Percentiles rank a stretch among this genome's conserved stretches.
These are phyloP conservation scores for Pseudolaguvia tuberculata DNA, from an alignment of 2,113 vertebrate species.

Conservation along the genomic window DNA sequence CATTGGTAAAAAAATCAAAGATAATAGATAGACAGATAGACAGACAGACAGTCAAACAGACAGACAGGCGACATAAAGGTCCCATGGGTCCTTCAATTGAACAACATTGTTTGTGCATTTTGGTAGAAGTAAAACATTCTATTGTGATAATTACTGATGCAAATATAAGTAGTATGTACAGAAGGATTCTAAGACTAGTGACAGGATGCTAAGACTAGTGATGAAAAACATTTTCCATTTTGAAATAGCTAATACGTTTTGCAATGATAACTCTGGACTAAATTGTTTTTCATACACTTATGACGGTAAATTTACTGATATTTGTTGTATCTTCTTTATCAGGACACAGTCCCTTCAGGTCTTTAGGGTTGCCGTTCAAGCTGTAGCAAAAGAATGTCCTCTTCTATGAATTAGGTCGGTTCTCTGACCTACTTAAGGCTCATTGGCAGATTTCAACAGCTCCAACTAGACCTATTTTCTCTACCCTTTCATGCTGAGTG, in stretches of 20 bases:
- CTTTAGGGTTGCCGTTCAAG: conserved; percentile 30
- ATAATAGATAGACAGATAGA: too few species aligned
- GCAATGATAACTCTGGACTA: too few species aligned
- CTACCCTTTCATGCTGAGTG: neutral
- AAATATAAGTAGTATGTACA: neutral
- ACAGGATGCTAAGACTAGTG: neutral
- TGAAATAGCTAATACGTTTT: neutral
- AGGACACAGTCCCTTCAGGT: conserved; percentile 30
- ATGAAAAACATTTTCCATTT: neutral
- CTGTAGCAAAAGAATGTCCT: conserved; percentile 30
- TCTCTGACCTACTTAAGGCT: conserved; percentile 54
- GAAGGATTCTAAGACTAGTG: too few species aligned
- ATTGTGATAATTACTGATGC: neutral
- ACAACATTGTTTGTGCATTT: neutral
- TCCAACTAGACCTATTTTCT: conserved; percentile 46
- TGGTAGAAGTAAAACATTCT: neutral
- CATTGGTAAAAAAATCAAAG: too few species aligned
- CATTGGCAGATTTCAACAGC: conserved; percentile 49
- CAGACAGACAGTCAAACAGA: too few species aligned
- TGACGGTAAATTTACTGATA: neutral
- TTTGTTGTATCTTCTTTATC: neutral
- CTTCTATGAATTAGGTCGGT: conserved; percentile 48
- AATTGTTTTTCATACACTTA: too few species aligned
- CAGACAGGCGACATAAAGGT: too few species aligned
- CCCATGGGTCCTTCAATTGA: too few species aligned